Conservation (phyloP, 1,140 invertebrate genomes). For the Nebria ingens region DNA sequence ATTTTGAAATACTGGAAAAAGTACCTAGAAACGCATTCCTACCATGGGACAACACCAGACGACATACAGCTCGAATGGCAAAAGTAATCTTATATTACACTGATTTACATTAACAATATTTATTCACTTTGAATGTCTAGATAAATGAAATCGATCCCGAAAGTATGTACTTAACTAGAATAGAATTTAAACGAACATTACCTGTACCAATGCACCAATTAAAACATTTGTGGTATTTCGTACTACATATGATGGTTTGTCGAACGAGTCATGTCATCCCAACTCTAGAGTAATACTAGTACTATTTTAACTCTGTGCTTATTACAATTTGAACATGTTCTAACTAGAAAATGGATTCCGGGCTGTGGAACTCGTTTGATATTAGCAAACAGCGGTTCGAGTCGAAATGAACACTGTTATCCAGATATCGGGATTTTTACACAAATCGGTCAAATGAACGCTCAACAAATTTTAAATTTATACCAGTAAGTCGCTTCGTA, state of each 20-base stretch:
- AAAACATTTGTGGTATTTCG: constrained; percentile 2
- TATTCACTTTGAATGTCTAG: too few species aligned
- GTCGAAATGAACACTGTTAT: background rate
- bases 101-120: too few species aligned
- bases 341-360: constrained; percentile 42
- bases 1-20: background rate
- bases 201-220: background rate
- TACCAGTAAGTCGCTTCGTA: background rate
- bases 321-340: background rate
- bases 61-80: background rate
- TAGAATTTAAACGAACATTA: background rate
- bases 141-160: background rate
- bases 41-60: background rate
- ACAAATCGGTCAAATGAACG: background rate
- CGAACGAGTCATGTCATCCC: background rate
- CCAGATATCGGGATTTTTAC: background rate
- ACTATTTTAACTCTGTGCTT: too few species aligned
- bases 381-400: background rate
- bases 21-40: background rate
- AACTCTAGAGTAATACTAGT: constrained; percentile 1
- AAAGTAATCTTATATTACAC: too few species aligned
- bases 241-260: constrained; percentile 1
- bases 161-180: background rate
- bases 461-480: background rate
- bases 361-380: constrained; percentile 24